Base-by-base conservation (phyloP, 2,888 invertebrate species). In the Heliconius ethilla region DNA sequence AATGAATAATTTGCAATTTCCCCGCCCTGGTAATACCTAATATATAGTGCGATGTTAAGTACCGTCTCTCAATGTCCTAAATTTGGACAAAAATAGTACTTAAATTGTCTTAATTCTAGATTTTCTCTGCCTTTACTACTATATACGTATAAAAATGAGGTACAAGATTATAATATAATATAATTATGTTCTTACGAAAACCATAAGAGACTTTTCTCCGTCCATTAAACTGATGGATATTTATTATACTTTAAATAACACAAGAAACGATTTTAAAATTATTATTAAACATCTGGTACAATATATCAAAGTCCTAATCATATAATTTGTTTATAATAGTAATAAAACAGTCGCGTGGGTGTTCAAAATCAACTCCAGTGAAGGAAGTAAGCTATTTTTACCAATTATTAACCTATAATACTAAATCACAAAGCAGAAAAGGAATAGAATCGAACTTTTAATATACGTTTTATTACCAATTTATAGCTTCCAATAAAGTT, bases 391-490 rank as follows among this genome's bases (percentile, higher is more conserved):
- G 63, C 74, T 63, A 74, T 74, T 74, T 74, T 74, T 74, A 63
- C 65, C 74, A 74, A 74, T 74, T 74, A 74, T 74, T 63, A 74
- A 65, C 65, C 65, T 63, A 63, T 74, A 74, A 74, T 59, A 27
- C 45, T 74, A 63, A 63, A 63, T 65, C 63, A 72, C 55, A 72
- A 59, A 59, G 72, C 25, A 59, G 7, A 59, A 37, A 72, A 72
- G 55, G 33, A 72, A 72, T 72, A 72, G 25, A 25, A 37, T 33
- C n/a, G 59, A 59, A 7, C 59, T 9, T 72, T 72, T 72, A 59
- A 55, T 72, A 72, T 72, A n/a, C 29, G 15, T 72, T 72, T 72
- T 72, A 72, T 72, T 59, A 72, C 33, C 59, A 59, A 72, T 59
- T 72, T 72, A 72, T 72, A 25, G 72, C 72, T 72, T 59, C n/a